phyloP scores from a whole-genome alignment of 2,888 invertebrate genomes.

The Trachelus iudaicus region DNA sequence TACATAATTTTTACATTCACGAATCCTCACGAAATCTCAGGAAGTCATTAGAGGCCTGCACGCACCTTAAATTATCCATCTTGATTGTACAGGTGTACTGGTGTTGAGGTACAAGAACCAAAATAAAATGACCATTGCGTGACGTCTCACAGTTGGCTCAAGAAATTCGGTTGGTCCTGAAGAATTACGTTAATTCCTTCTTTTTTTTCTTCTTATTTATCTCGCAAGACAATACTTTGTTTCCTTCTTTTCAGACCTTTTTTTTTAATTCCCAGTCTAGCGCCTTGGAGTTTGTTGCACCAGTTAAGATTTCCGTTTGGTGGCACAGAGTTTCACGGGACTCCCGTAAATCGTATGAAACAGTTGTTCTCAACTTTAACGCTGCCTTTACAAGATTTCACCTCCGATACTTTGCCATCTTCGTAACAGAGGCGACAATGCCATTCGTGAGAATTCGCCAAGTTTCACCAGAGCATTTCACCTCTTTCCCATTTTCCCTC shows the following conservation, averaged over 20 bases:
- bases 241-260: slow-evolving; percentile 16
- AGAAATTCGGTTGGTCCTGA: neutral
- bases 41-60: neutral
- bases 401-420: neutral
- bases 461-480: slow-evolving; percentile 15
- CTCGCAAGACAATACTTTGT: neutral
- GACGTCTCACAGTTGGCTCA: neutral
- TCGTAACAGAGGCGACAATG: neutral
- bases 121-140: neutral
- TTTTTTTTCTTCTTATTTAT: slow-evolving; percentile 1
- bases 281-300: neutral
- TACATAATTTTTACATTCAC: neutral
- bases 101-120: neutral
- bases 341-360: neutral
- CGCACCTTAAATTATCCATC: neutral
- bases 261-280: neutral
- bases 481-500: slow-evolving; percentile 2
- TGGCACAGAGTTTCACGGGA: neutral
- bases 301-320: neutral
- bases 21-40: neutral
- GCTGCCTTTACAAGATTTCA: neutral
- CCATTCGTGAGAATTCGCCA: slow-evolving; percentile 1
- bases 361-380: neutral
- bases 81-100: neutral
- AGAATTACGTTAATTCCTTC: neutral